A percentile compares a stretch with the other conserved stretches of the same genome.
Conservation (phyloP, 53 echinoderm and acorn worm species). For the Stichopus horrens region DNA sequence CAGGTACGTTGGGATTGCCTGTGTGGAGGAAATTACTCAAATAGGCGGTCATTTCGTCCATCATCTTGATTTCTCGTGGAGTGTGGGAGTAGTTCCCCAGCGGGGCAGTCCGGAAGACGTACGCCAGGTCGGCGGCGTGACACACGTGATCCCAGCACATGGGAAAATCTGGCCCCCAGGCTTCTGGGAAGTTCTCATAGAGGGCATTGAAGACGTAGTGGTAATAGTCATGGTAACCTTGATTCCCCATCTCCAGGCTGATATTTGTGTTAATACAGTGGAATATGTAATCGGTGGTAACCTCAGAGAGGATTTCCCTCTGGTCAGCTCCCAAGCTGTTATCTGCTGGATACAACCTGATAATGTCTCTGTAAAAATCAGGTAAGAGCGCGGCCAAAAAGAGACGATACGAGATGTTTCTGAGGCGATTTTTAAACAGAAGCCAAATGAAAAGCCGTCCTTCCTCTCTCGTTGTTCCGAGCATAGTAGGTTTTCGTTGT, state of each 20-base stretch:
- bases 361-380: conserved; percentile 32
- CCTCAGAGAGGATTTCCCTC: conserved; percentile 36
- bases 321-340: conserved; percentile 38
- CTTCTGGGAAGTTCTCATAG: conserved; percentile 38
- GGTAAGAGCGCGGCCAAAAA: conserved; percentile 11
- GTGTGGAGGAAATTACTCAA: conserved; percentile 51
- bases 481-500: conserved; percentile 48
- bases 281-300: conserved; percentile 46
- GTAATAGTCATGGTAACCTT: conserved; percentile 15
- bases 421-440: conserved; percentile 27
- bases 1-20: conserved; percentile 45
- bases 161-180: conserved; percentile 46
- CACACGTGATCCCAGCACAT: conserved; percentile 47
- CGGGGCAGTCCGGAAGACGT: conserved; percentile 47
- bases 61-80: conserved; percentile 17
- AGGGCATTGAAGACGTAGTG: conserved; percentile 47
- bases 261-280: conserved; percentile 30
- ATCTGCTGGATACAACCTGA: conserved; percentile 34
- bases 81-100: conserved; percentile 41
- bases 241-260: conserved; percentile 19
- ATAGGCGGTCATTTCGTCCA: conserved; percentile 43
- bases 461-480: conserved; percentile 49
- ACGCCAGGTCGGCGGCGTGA: conserved; percentile 43
- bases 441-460: conserved; percentile 37
- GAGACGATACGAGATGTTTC: conserved; percentile 31